Conservation (phyloP, 2,113 vertebrate species). For the Pitta sordida region DNA sequence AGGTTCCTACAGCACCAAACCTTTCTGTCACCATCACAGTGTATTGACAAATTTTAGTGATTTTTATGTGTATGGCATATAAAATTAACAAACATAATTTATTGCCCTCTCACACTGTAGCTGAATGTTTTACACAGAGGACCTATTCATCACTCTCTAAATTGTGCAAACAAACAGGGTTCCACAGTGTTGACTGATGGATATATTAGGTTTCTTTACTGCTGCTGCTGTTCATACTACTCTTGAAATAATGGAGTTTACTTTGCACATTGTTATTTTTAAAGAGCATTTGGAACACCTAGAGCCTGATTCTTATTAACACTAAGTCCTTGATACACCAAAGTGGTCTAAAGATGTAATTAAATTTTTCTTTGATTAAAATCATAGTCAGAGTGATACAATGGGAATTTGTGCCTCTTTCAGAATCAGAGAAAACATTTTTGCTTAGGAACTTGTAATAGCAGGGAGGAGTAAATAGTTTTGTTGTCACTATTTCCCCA, state of each 20-base stretch:
- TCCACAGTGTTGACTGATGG: slow-evolving; percentile 59
- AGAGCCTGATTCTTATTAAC: slow-evolving; percentile 16
- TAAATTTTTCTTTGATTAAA: neutral
- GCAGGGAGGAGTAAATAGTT: neutral
- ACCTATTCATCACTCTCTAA: slow-evolving; percentile 65
- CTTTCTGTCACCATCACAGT: neutral
- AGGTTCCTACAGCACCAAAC: neutral
- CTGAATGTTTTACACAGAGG: slow-evolving; percentile 62
- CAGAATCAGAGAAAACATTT: neutral
- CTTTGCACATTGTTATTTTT: slow-evolving; percentile 45
- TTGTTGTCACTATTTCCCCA: neutral
- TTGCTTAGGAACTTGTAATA: neutral
- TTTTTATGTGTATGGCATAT: slow-evolving; percentile 31
- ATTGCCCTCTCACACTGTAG: slow-evolving; percentile 44
- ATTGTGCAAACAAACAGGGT: slow-evolving; percentile 63
- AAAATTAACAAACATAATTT: slow-evolving; percentile 68
- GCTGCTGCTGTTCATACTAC: slow-evolving; percentile 32
- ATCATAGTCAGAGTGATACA: neutral
- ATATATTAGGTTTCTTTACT: slow-evolving; percentile 51
- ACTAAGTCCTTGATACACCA: neutral
- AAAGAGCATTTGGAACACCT: slow-evolving; percentile 37
- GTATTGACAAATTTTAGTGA: slow-evolving; percentile 42
- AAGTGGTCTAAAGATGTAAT: neutral
- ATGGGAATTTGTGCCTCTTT: neutral
- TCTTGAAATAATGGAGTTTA: slow-evolving; percentile 46